Evolutionary conservation across 2,888 invertebrate species (phyloP).

Genomic region (Drosophila kokeensis): DNA sequence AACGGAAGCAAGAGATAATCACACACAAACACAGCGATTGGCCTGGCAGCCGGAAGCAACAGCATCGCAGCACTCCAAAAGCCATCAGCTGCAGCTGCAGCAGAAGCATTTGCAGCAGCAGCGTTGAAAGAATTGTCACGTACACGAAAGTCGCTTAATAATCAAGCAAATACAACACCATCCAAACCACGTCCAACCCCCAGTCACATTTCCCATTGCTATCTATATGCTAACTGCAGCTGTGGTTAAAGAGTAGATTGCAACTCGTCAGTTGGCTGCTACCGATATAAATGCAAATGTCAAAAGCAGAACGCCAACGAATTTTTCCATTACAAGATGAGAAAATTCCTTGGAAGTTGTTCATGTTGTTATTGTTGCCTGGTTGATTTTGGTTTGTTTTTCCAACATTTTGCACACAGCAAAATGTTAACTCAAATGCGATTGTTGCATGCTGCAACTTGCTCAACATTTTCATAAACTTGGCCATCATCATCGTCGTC

Average conservation of each 20-base stretch:
- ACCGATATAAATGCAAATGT: slow-evolving; percentile 61
- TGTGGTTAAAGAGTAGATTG: slow-evolving; percentile 1
- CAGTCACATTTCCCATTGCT: not conserved
- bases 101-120: slow-evolving; percentile 9
- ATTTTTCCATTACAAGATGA: slow-evolving; percentile 59
- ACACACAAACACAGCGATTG: slow-evolving; percentile 39
- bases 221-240: slow-evolving; percentile 11
- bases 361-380: slow-evolving; percentile 6
- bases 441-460: slow-evolving; percentile 31
- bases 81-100: slow-evolving; percentile 15
- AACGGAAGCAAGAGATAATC: slow-evolving; percentile 57
- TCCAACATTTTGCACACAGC: slow-evolving; percentile 23
- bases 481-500: slow-evolving; percentile 39
- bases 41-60: slow-evolving; percentile 32
- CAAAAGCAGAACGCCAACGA: slow-evolving; percentile 39
- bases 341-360: slow-evolving; percentile 27
- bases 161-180: slow-evolving; percentile 37
- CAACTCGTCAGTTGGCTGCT: slow-evolving; percentile 9
- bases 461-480: slow-evolving; percentile 50
- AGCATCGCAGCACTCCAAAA: slow-evolving; percentile 5
- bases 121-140: slow-evolving; percentile 61
- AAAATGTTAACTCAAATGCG: slow-evolving; percentile 13
- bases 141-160: slow-evolving; percentile 62
- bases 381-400: slow-evolving; percentile 24
- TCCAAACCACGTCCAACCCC: not conserved